Base-by-base conservation (phyloP, 2,113 vertebrate genomes). In the Reinhardtius hippoglossoides region DNA sequence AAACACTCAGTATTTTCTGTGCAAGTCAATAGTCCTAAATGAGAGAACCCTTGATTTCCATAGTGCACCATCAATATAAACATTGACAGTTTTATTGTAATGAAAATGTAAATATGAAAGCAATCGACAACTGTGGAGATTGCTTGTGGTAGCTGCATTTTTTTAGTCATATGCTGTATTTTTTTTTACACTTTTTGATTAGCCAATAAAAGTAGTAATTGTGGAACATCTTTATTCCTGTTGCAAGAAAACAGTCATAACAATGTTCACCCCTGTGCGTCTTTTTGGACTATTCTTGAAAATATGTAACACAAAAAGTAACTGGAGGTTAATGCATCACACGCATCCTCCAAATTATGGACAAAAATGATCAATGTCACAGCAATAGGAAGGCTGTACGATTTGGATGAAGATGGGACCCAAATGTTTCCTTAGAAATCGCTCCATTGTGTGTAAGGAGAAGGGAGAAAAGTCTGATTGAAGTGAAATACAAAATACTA, bases 401-500 rank as follows among this genome's bases (percentile, higher is more conserved):
- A 48, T 48, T 48, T 5, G 5, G 44, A 18, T 5, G 1, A 18
- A 3, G 16, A 48, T 18, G 15, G 16, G 44, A 48, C 3, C 44
- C 44, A 46, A 48, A 48, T 48, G 16, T 48, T 48, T 9, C 5
- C 16, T 23, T 10, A 55, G n/a, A 55, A 58, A 27, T 16, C 15
- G 1, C 5, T 48, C 44, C 44, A 48, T 48, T 57, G 2, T 2
- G 23, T 48, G 16, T 9, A 44, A 52, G 59, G 50, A 48, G 4
- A 48, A 48, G 27, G 40, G 44, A 37, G 9, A 15, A 35, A 64
- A 42, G 7, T 64, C 27, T 65, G 27, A 75, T 16, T 67, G 44
- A 70, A 74, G 56, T 71, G 21, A 67, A 67, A 40, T 9, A 44
- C 20, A 82, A 67, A 73, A 67, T 23, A 21, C 44, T 21, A 16